Base-by-base conservation (phyloP, 1,140 invertebrate genomes). In the Meloidogyne exigua region DNA sequence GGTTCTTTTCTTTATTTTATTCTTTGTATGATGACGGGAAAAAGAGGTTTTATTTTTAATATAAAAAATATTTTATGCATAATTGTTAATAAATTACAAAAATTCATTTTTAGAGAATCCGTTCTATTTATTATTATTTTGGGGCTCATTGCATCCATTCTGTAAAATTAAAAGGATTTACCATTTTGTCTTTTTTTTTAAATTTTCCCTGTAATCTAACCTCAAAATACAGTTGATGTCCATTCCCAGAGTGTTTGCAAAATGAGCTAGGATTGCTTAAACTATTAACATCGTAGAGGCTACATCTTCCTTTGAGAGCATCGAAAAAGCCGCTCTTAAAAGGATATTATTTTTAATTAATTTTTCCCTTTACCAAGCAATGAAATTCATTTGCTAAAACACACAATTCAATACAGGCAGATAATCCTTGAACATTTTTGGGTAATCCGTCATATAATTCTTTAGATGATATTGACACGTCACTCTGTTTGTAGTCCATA, bases 301-400 rank as follows among this genome's bases (percentile, higher is more conserved):
- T 32, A 36, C 76, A 78, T 23, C 28, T 78, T 12, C 76, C 74
- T 13, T 26, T 67, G 10, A 28, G 25, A 39, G 39, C 23, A 18
- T 78, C 76, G 44, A 78, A 78, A n/a, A 76, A 44, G 15, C 75
- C 73, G 78, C 76, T 78, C 76, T 78, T 44, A n/a, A 75, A 32
- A 32, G 28, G 7, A 32, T 32, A 32, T 32, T 32, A 32, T 32
- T 32, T 32, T 32, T 32, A 3, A 32, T 11, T 63, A n/a, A n/a
- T n/a, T n/a, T n/a, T n/a, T n/a, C n/a, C 26, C 3, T 65, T 42
- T 44, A 78, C 76, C 63, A 66, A 42, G 62, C 76, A 78, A 1
- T 66, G 10, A 49, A 78, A 78, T 12, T 78, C 76, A 57, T 62
- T 78, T 1, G 76, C 25, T 21, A 78, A 64, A 64, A 78, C 76